Percentiles rank a stretch among this genome's conserved stretches.
These are phyloP conservation scores for Xerus rutilus DNA, from an alignment of 2,797 vertebrate species.

Conservation along the genomic window DNA sequence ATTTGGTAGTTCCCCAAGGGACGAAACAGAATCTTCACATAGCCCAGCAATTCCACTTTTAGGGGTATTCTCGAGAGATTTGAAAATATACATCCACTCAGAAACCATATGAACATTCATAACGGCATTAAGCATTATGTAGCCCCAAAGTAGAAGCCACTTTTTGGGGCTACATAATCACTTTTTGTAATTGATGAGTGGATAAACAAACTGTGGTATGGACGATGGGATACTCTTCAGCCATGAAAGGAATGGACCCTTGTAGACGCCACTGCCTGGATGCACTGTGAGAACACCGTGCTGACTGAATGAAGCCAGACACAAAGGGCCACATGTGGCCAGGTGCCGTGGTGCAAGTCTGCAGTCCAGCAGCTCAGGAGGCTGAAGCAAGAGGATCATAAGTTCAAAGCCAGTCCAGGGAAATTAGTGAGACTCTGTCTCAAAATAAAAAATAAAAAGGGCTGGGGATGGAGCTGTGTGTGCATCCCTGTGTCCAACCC, in stretches of 20 bases:
- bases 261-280: accelerated
- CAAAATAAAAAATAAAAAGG: too few relatives aligned
- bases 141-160: neutral
- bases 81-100: neutral
- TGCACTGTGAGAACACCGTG: neutral
- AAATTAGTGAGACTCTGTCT: too few relatives aligned
- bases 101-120: neutral
- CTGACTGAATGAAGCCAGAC: neutral
- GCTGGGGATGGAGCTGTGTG: too few relatives aligned
- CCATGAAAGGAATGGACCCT: neutral
- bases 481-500: too few relatives aligned
- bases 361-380: too few relatives aligned
- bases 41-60: neutral
- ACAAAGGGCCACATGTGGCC: too few relatives aligned
- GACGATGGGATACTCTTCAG: too few relatives aligned
- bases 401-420: too few relatives aligned
- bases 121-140: neutral
- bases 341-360: too few relatives aligned
- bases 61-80: neutral
- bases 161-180: too few relatives aligned
- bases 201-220: neutral
- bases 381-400: too few relatives aligned
- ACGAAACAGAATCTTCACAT: neutral
- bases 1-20: neutral
- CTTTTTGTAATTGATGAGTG: neutral